phyloP scores from a whole-genome alignment of 2,113 vertebrate species.

The Paedocypris sp. region DNA sequence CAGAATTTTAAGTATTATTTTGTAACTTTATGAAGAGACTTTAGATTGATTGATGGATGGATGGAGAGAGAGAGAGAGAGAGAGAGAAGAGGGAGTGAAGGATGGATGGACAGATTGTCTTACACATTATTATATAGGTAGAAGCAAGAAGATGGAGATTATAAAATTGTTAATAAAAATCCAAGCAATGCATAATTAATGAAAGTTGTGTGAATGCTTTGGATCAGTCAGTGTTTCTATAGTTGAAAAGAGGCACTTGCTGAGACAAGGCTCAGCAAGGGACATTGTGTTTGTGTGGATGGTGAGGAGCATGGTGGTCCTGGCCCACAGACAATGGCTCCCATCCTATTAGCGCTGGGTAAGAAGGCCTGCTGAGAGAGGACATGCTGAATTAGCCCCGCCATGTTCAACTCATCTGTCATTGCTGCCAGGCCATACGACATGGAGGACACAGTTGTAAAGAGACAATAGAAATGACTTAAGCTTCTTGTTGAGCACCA shows the following conservation, averaged over 20 bases:
- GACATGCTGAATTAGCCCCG: slow-evolving; percentile 26
- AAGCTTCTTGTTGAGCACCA: background rate
- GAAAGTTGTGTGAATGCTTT: background rate
- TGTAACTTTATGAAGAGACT: too few species aligned
- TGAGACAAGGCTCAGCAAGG: slow-evolving; percentile 4
- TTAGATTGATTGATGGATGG: too few species aligned
- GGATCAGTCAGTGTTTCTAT: background rate
- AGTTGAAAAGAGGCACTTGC: background rate
- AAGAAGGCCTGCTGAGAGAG: slow-evolving; percentile 16
- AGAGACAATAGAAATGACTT: slow-evolving; percentile 22
- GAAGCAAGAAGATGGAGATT: too few species aligned
- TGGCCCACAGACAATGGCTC: slow-evolving; percentile 38
- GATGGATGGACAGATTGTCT: too few species aligned
- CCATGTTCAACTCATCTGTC: slow-evolving; percentile 26
- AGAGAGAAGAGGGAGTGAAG: too few species aligned
- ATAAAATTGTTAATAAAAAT: too few species aligned
- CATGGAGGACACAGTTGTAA: slow-evolving; percentile 15
- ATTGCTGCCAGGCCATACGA: slow-evolving; percentile 2
- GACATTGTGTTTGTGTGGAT: slow-evolving; percentile 17
- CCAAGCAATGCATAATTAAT: too few species aligned
- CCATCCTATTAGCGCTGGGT: slow-evolving; percentile 10
- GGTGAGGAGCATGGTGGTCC: slow-evolving; percentile 31
- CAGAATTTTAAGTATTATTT: too few species aligned
- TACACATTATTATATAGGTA: too few species aligned
- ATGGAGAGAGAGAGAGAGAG: too few species aligned